Base-by-base conservation (phyloP, 2,113 vertebrate genomes). In the Rhagologus leucostigma region DNA sequence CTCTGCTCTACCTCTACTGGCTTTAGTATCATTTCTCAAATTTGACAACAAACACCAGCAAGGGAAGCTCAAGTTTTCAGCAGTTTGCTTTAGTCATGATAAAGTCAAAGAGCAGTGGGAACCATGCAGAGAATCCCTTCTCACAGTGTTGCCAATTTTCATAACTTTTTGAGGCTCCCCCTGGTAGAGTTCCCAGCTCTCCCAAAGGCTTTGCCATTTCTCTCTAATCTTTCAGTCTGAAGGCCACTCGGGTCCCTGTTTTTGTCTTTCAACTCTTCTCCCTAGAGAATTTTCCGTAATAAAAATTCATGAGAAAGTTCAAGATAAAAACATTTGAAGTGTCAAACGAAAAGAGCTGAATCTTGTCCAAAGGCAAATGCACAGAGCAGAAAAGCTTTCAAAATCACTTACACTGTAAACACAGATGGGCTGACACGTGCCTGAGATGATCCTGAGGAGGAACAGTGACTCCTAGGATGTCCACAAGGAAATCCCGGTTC, bases 251-350 rank as follows among this genome's bases (percentile, higher is more conserved):
- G 30, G 75, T 86, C 76, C 57, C 24, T 18, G 4, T 26, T 90
- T 95, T 90, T 87, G 69, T 76, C 82, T 95, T 96, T 94, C 89
- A 79, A 63, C 74, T 82, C 68, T 30, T 89, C 19, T 92, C 82
- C 87, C 89, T 8, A 50, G 91, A 89, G 89, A 77, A 35, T 75
- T 92, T 70, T 41, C 42, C 64, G 42, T 81, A 85, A 83, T 93
- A 80, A 93, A 94, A 96, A 96, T 86, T 90, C 79, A 96, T 85
- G 77, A 91, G 85, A 85, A 92, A 86, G 77, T 84, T 89, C 47
- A 84, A 91, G 81, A 85, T 52, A 62, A 82, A 90, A 94, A 74
- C 33, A 90, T 60, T 39, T 53, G 77, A 95, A 69, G 79, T 78
- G 69, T 90, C 94, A 86, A 91, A 79, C 14, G 62, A 46, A 85